Evolutionary conservation across 2,888 invertebrate species (phyloP).

Genomic region (Ennomos quercinarius): DNA sequence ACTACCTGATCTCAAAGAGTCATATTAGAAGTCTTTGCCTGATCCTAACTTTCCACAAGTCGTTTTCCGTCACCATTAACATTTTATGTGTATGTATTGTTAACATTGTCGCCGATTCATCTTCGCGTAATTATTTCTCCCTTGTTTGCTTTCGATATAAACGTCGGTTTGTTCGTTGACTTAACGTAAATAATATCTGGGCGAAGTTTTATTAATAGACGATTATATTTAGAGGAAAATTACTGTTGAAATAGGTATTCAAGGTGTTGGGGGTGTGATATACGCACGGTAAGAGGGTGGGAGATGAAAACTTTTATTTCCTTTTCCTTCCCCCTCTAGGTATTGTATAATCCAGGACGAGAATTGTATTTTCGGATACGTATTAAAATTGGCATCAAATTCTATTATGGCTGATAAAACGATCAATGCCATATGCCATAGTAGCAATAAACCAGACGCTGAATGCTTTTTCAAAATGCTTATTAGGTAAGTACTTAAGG

Average conservation of each 20-base stretch:
- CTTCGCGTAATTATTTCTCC: slow-evolving; percentile 35
- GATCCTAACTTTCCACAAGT: not conserved
- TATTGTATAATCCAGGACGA: not conserved
- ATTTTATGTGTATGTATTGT: slow-evolving; percentile 4
- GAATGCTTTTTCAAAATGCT: too few species aligned
- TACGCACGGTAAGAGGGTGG: slow-evolving; percentile 1
- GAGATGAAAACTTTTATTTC: slow-evolving; percentile 4
- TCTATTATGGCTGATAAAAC: too few species aligned
- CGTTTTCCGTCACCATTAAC: not conserved
- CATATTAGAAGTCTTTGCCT: too few species aligned
- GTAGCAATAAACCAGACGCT: too few species aligned
- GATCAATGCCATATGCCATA: too few species aligned
- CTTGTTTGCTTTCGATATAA: slow-evolving; percentile 26
- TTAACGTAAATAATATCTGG: slow-evolving; percentile 2
- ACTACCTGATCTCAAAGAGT: not conserved
- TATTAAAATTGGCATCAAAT: too few species aligned
- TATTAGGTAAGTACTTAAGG: too few species aligned
- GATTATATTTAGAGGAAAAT: slow-evolving; percentile 7
- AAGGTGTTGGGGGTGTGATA: slow-evolving; percentile 7
- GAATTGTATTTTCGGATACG: slow-evolving; percentile 2
- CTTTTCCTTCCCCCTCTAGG: not conserved
- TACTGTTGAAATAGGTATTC: not conserved
- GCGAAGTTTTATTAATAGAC: slow-evolving; percentile 7
- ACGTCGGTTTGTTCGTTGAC: slow-evolving; percentile 7
- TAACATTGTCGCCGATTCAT: slow-evolving; percentile 31